Evolutionary conservation across 35 echinoderm and acorn worm species (phyloP).

Genomic region (Heliocidaris tuberculata): DNA sequence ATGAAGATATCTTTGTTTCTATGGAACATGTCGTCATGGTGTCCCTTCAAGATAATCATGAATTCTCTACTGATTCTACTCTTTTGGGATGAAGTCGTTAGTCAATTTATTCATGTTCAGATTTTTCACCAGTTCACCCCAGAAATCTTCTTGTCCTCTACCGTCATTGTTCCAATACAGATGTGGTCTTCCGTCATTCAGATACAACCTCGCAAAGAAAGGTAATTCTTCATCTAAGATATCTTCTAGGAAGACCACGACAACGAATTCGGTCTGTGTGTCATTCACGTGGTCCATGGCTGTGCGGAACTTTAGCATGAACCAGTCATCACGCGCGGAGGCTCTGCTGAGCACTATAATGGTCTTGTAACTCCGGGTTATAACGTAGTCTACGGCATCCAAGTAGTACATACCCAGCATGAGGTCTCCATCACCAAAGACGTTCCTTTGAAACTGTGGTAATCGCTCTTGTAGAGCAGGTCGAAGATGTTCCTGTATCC

Average conservation of each 20-base stretch:
- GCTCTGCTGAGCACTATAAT: neutral
- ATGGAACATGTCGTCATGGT: too few relatives aligned
- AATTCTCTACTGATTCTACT: too few relatives aligned
- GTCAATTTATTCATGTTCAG: neutral
- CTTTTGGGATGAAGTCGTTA: neutral
- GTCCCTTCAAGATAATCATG: too few relatives aligned
- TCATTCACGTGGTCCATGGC: constrained; percentile 30
- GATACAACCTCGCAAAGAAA: constrained; percentile 6
- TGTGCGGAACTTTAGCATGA: neutral
- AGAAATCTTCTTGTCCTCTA: constrained; percentile 24
- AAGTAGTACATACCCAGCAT: neutral
- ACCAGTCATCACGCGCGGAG: neutral
- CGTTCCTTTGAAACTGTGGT: neutral
- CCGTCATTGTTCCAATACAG: neutral
- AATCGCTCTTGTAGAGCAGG: neutral
- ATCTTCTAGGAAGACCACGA: constrained; percentile 16
- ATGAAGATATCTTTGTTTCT: too few relatives aligned
- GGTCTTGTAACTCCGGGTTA: neutral
- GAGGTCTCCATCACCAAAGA: constrained; percentile 12
- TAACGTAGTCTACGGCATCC: constrained; percentile 2
- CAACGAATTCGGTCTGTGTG: neutral
- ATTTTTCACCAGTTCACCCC: neutral
- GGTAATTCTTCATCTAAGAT: neutral
- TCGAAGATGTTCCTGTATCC: neutral
- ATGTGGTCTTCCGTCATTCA: neutral